A percentile compares a stretch with the other conserved stretches of the same genome.
Conservation (phyloP, 2,113 vertebrate species). For the Leptocoma aspasia region DNA sequence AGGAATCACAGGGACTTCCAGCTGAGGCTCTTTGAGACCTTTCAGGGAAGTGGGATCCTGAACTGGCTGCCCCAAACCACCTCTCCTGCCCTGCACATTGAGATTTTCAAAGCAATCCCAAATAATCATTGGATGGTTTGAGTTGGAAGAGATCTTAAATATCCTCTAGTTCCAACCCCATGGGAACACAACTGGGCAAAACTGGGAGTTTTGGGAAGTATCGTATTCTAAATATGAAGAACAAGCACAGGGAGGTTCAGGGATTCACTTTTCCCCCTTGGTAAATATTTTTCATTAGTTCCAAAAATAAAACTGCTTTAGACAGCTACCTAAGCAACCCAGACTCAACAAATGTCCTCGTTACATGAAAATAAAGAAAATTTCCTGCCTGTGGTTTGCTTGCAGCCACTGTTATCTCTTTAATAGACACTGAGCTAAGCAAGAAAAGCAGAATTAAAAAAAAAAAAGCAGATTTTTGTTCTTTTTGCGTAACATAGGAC, state of each 20-base stretch:
- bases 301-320: slow-evolving; percentile 43
- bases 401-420: neutral
- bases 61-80: neutral
- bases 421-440: slow-evolving; percentile 36
- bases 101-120: neutral
- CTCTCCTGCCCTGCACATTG: neutral
- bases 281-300: neutral
- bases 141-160: neutral
- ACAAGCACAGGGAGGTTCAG: neutral
- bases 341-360: slow-evolving; percentile 40
- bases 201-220: neutral
- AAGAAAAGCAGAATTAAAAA: neutral
- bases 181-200: neutral
- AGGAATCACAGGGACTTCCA: neutral
- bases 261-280: neutral
- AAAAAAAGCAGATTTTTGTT: neutral
- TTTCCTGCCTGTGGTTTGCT: slow-evolving; percentile 24
- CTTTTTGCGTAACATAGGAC: neutral
- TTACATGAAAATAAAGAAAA: slow-evolving; percentile 16
- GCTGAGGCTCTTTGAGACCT: neutral
- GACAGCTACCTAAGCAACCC: slow-evolving; percentile 21
- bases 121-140: neutral
- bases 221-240: neutral
- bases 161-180: neutral
- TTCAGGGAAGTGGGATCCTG: neutral